Evolutionary conservation across 1,140 invertebrate species (phyloP).

Genomic region (Sitophilus oryzae): DNA sequence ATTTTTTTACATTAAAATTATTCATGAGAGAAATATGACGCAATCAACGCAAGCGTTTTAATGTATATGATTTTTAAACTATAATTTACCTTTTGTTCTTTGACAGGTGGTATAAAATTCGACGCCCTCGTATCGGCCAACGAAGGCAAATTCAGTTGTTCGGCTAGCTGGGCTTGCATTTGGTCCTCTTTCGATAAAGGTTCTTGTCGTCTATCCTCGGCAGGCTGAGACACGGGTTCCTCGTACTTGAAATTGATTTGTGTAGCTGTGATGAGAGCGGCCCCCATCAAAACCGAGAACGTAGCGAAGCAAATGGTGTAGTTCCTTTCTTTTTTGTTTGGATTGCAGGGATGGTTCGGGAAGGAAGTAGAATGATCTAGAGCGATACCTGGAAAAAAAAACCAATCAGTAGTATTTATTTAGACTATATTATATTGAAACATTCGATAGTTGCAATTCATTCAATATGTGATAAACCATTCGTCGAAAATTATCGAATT

Average conservation of each 20-base stretch:
- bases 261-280: conserved; percentile 87
- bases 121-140: conserved; percentile 59
- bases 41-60: too few species aligned
- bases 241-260: conserved; percentile 80
- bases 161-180: conserved; percentile 71
- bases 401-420: too few species aligned
- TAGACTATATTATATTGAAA: too few species aligned
- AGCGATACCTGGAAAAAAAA: conserved; percentile 67
- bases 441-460: too few species aligned
- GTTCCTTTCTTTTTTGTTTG: conserved; percentile 86
- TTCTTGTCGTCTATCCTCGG: conserved; percentile 44
- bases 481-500: too few species aligned
- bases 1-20: too few species aligned
- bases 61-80: too few species aligned
- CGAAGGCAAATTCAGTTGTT: conserved; percentile 71
- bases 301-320: conserved; percentile 98
- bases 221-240: conserved; percentile 5
- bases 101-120: conserved; percentile 41
- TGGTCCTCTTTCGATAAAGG: conserved; percentile 59
- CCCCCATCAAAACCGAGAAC: conserved; percentile 95
- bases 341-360: conserved; percentile 83
- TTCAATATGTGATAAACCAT: too few species aligned
- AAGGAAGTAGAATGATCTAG: conserved; percentile 92
- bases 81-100: conserved; percentile 53
- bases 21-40: too few species aligned